These are phyloP conservation scores for Bombyx huttoni DNA, from an alignment of 2,888 invertebrate genomes.

Conservation along the genomic window DNA sequence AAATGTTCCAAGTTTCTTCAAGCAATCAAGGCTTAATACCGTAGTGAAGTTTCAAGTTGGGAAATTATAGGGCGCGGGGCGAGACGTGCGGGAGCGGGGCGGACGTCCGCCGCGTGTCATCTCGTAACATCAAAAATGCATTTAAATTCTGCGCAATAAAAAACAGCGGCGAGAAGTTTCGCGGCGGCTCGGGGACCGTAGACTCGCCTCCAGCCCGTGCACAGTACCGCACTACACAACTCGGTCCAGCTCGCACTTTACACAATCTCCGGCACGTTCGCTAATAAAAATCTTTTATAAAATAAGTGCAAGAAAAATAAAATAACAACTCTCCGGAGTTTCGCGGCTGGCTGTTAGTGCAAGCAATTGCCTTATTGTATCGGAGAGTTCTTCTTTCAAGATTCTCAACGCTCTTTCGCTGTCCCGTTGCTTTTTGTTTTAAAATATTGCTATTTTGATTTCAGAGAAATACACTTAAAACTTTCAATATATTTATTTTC, in stretches of 20 bases:
- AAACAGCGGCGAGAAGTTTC: slow-evolving; percentile 68
- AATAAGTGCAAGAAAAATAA: slow-evolving; percentile 11
- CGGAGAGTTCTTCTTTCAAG: slow-evolving; percentile 18
- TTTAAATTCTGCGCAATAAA: slow-evolving; percentile 73
- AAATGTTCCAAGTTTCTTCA: slow-evolving; percentile 72
- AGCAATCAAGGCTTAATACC: slow-evolving; percentile 73
- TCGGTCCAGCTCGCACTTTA: slow-evolving; percentile 32
- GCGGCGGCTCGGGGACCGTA: slow-evolving; percentile 57
- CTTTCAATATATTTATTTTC: not conserved
- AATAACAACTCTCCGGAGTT: slow-evolving; percentile 15
- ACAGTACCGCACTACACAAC: slow-evolving; percentile 46
- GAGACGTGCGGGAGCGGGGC: slow-evolving; percentile 33
- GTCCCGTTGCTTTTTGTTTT: not conserved
- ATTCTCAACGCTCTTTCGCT: slow-evolving; percentile 9
- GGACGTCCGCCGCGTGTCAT: slow-evolving; percentile 71
- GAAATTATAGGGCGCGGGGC: slow-evolving; percentile 65
- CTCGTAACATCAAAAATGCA: slow-evolving; percentile 74
- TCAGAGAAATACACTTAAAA: too few relatives aligned
- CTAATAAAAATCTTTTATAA: slow-evolving; percentile 28
- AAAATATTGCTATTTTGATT: slow-evolving; percentile 4
- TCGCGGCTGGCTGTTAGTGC: slow-evolving; percentile 28
- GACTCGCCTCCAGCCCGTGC: slow-evolving; percentile 36
- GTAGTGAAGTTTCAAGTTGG: slow-evolving; percentile 71
- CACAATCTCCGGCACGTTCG: slow-evolving; percentile 31
- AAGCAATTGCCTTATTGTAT: slow-evolving; percentile 41